phyloP scores from a whole-genome alignment of 2,888 invertebrate genomes.

The Tenthredo scrophulariae region DNA sequence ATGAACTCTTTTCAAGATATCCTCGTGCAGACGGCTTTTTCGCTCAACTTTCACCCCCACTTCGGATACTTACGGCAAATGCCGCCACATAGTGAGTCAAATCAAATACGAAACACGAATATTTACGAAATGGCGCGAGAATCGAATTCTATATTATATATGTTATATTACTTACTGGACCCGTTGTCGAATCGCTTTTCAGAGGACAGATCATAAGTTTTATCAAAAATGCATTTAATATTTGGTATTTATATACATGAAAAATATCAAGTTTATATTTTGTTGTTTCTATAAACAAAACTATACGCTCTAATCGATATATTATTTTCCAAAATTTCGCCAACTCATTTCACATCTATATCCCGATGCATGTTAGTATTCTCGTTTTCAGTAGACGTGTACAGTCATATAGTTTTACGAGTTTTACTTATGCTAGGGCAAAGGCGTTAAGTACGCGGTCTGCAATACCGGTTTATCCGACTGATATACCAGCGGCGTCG shows the following conservation, averaged over 20 bases:
- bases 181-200: background rate
- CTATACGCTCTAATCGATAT: background rate
- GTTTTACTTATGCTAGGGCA: too few relatives aligned
- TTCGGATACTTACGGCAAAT: slow-evolving; percentile 20
- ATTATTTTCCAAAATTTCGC: background rate
- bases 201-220: slow-evolving; percentile 21
- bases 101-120: slow-evolving; percentile 5
- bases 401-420: too few relatives aligned
- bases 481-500: background rate
- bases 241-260: background rate
- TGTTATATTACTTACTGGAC: background rate
- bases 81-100: slow-evolving; percentile 39
- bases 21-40: slow-evolving; percentile 52
- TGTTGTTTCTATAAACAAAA: slow-evolving; percentile 23
- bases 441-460: too few relatives aligned
- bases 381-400: too few relatives aligned
- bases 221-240: background rate
- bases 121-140: background rate
- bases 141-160: background rate
- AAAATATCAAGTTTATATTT: background rate
- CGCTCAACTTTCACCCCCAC: slow-evolving; percentile 11
- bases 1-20: background rate
- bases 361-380: too few relatives aligned
- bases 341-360: background rate
- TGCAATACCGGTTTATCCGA: too few relatives aligned